Percentiles rank a stretch among this genome's conserved stretches.
These are phyloP conservation scores for Luehdorfia chinensis DNA, from an alignment of 1,140 invertebrate species.

Conservation along the genomic window DNA sequence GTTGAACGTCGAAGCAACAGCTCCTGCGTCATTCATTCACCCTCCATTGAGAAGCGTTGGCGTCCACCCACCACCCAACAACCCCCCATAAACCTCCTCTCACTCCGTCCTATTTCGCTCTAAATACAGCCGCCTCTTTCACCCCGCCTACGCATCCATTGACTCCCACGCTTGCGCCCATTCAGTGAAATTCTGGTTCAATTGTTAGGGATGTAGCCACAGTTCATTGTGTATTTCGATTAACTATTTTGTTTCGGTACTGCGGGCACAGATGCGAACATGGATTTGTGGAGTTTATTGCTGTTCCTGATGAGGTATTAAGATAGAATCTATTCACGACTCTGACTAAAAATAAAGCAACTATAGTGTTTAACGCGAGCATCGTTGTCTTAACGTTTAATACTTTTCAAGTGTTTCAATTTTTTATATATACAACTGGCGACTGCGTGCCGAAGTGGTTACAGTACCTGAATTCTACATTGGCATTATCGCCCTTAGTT, in stretches of 20 bases:
- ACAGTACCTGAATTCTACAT: too few relatives aligned
- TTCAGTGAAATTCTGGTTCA: conserved; percentile 30
- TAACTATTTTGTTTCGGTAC: conserved; percentile 11
- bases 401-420: too few relatives aligned
- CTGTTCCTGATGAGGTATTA: background rate
- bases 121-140: conserved; percentile 3
- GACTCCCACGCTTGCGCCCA: conserved; percentile 41
- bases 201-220: conserved; percentile 24
- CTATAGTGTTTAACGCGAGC: too few relatives aligned
- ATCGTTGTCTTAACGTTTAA: too few relatives aligned
- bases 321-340: background rate
- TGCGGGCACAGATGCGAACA: conserved; percentile 3
- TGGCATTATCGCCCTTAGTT: too few relatives aligned
- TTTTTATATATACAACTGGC: too few relatives aligned
- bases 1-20: conserved; percentile 26
- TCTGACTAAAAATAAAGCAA: too few relatives aligned
- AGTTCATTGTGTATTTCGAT: conserved; percentile 24
- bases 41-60: conserved; percentile 33
- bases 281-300: conserved; percentile 1
- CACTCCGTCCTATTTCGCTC: background rate
- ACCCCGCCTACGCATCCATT: conserved; percentile 41
- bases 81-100: background rate
- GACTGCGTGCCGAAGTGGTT: too few relatives aligned
- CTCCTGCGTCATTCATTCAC: conserved; percentile 44
- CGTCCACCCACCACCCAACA: conserved; percentile 20